phyloP scores from a whole-genome alignment of 2,888 invertebrate genomes.

The Mythimna vitellina region DNA sequence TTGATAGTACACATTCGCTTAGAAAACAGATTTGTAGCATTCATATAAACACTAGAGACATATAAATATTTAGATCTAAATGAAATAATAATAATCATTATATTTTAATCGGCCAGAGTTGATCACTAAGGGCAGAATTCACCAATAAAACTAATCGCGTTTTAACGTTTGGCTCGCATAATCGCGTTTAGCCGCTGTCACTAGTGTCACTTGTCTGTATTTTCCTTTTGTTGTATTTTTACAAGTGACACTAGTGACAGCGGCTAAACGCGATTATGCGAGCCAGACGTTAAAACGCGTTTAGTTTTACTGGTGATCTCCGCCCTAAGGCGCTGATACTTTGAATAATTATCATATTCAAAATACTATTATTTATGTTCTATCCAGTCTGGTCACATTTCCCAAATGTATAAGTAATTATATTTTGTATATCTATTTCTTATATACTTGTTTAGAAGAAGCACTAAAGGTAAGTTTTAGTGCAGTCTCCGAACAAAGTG shows the following conservation, averaged over 20 bases:
- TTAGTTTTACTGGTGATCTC: too few relatives aligned
- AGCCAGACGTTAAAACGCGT: too few relatives aligned
- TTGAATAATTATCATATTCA: slow-evolving; percentile 26
- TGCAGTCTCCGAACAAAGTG: slow-evolving; percentile 45
- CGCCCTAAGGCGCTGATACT: slow-evolving; percentile 52
- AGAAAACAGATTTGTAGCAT: slow-evolving; percentile 17
- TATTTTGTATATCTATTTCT: slow-evolving; percentile 54
- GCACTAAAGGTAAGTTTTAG: slow-evolving; percentile 41
- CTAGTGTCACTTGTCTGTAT: too few relatives aligned
- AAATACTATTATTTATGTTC: slow-evolving; percentile 37
- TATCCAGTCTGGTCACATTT: slow-evolving; percentile 55
- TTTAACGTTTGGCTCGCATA: too few relatives aligned
- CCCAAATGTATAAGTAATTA: slow-evolving; percentile 48
- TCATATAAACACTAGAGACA: slow-evolving; percentile 37
- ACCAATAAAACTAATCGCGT: too few relatives aligned
- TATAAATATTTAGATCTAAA: slow-evolving; percentile 47
- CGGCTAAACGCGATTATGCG: too few relatives aligned
- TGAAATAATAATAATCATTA: slow-evolving; percentile 46
- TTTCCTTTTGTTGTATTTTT: too few relatives aligned
- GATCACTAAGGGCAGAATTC: too few relatives aligned
- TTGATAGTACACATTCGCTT: background rate
- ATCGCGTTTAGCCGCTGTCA: too few relatives aligned
- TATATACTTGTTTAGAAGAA: slow-evolving; percentile 49
- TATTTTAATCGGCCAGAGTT: slow-evolving; percentile 42
- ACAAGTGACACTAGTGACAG: too few relatives aligned